Evolutionary conservation across 1,140 invertebrate genomes (phyloP).

Genomic region (Idris sp.): DNA sequence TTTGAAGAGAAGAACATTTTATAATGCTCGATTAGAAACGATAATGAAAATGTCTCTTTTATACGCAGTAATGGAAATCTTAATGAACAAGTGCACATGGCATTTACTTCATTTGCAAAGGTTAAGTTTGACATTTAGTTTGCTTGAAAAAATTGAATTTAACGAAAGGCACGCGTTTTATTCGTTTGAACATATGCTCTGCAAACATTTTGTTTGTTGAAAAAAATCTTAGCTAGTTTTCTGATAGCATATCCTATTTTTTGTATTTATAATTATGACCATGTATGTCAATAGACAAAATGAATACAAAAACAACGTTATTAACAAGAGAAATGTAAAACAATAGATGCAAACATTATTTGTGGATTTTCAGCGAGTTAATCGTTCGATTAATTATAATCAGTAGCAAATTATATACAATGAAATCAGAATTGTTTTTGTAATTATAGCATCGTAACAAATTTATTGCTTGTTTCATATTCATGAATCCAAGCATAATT

Average conservation of each 20-base stretch:
- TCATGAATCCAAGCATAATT: conserved; percentile 24
- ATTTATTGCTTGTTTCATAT: conserved; percentile 29
- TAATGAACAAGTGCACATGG: conserved; percentile 57
- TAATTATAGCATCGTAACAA: conserved; percentile 19
- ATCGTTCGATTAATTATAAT: conserved; percentile 1
- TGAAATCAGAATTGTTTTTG: too few species aligned
- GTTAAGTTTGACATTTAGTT: conserved; percentile 60
- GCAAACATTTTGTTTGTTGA: conserved; percentile 9
- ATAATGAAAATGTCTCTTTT: conserved; percentile 57
- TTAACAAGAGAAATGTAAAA: too few species aligned
- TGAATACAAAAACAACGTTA: too few species aligned
- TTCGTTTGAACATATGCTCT: conserved; percentile 36
- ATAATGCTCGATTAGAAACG: conserved; percentile 48
- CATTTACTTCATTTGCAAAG: conserved; percentile 49
- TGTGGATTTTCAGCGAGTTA: not conserved
- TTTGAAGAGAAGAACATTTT: conserved; percentile 34
- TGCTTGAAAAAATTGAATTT: conserved; percentile 50
- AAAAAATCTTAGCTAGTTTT: too few species aligned
- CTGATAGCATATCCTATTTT: too few species aligned
- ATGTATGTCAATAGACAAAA: too few species aligned
- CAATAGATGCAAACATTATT: too few species aligned
- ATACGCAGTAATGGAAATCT: conserved; percentile 49
- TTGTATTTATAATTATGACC: too few species aligned
- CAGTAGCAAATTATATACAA: too few species aligned
- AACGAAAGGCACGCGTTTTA: conserved; percentile 36